These are phyloP conservation scores for Galaxias olidus DNA, from an alignment of 2,797 vertebrate genomes.

Conservation along the genomic window DNA sequence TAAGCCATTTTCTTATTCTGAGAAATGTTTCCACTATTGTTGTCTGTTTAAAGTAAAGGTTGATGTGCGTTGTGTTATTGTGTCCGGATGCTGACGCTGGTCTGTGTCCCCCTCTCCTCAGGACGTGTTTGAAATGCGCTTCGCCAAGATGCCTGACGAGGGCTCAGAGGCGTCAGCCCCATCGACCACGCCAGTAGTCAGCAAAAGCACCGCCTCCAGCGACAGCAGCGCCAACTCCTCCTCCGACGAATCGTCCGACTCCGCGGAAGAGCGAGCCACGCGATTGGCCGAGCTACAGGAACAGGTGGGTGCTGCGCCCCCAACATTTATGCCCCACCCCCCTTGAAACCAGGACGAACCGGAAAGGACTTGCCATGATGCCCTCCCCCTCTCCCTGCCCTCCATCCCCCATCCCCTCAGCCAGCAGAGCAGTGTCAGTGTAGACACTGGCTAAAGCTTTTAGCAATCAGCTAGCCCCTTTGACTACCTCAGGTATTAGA, in stretches of 20 bases:
- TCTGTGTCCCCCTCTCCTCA: constrained; percentile 35
- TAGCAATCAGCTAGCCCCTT: too few species aligned
- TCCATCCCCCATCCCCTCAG: too few species aligned
- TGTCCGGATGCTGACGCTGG: too few species aligned
- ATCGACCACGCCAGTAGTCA: constrained; percentile 80
- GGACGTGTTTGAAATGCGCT: constrained; percentile 98
- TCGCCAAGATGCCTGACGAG: constrained; percentile 96
- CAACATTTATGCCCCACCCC: constrained; percentile 49
- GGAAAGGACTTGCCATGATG: constrained; percentile 34
- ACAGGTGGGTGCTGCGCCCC: constrained; percentile 81
- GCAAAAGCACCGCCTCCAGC: constrained; percentile 93
- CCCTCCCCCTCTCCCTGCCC: constrained; percentile 33
- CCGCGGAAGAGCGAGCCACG: constrained; percentile 93
- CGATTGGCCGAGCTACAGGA: constrained; percentile 96
- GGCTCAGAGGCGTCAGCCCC: constrained; percentile 81
- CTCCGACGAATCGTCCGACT: constrained; percentile 92
- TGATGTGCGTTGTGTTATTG: background rate
- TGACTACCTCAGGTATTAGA: too few species aligned
- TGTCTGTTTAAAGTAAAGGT: too few species aligned
- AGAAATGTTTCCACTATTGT: too few species aligned
- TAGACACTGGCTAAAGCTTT: too few species aligned
- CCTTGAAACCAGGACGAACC: constrained; percentile 30
- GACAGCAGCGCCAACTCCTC: constrained; percentile 95
- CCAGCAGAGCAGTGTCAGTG: too few species aligned
- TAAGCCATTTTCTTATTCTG: too few species aligned